phyloP scores from a whole-genome alignment of 1,140 invertebrate genomes.

The Macrobrachium rosenbergii region DNA sequence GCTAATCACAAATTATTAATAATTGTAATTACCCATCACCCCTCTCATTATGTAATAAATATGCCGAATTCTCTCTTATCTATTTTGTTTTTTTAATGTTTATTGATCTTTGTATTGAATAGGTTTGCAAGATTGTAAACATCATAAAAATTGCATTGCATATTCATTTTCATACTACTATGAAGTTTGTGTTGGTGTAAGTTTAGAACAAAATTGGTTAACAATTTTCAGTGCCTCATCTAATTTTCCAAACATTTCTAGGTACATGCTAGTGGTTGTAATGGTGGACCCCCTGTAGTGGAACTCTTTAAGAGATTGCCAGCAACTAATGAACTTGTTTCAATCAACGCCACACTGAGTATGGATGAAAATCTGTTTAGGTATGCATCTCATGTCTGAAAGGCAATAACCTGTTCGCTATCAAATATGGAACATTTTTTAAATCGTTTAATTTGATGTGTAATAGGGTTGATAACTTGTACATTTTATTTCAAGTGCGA shows the following conservation, averaged over 20 bases:
- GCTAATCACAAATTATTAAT: too few species aligned
- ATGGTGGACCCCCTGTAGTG: conserved; percentile 70
- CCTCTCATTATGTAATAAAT: too few species aligned
- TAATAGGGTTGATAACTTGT: neutral
- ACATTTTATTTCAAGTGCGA: neutral
- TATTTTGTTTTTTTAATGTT: too few species aligned
- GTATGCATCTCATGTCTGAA: conserved; percentile 66
- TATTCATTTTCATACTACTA: too few species aligned
- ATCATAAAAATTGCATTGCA: too few species aligned
- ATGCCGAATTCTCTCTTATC: too few species aligned
- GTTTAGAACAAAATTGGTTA: too few species aligned
- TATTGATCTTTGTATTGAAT: too few species aligned
- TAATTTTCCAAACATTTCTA: neutral
- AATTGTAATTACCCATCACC: too few species aligned
- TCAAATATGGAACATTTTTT: neutral
- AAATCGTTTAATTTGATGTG: neutral
- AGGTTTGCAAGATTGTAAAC: too few species aligned
- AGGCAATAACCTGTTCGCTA: neutral
- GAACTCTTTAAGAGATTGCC: conserved; percentile 76
- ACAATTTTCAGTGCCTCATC: too few species aligned
- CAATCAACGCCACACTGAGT: conserved; percentile 76
- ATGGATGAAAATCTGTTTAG: conserved; percentile 69
- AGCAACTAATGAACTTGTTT: conserved; percentile 74
- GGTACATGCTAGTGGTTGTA: conserved; percentile 23
- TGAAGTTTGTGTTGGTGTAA: too few species aligned